Base-by-base conservation (phyloP, 2,113 vertebrate genomes). In the Esox niger region DNA sequence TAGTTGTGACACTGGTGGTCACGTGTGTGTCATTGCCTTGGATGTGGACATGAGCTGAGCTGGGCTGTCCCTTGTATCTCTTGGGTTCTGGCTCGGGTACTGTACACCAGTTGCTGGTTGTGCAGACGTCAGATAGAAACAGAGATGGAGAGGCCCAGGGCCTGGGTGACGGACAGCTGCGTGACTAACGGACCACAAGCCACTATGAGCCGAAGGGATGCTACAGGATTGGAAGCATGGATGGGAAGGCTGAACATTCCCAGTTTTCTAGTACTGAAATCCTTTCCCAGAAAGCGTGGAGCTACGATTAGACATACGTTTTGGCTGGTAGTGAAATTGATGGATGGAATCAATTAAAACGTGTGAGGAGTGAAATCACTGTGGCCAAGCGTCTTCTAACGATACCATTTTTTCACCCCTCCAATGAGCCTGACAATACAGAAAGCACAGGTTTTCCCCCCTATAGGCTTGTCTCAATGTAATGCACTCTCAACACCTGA, bases 401-500 rank as follows among this genome's bases (percentile, higher is more conserved):
- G 64, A 52, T 73, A 56, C 54, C 46, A 67, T 49, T 23, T n/a
- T 56, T 38, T 43, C 26, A 57, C 52, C 59, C 59, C 69, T 64
- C 23, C 56, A 30, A 35, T 62, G 67, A 46, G 43, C 46, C 21
- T 55, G 27, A 61, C 73, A 70, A 21, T 43, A 58, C 47, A 10
- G 26, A 74, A 59, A 61, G 67, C 61, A 32, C 17, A 26, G 23
- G 58, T 76, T 67, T 69, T 70, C n/a, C n/a, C n/a, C n/a, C 21
- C 56, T 38, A 17, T 58, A 69, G 64, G 68, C 70, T 74, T 70
- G 29, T 71, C 38, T 68, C 70, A 74, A 52, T 79, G 67, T 84
- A 79, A 83, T 84, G 81, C 66, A 66, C 73, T 74, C 65, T 63
- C 57, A 33, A 72, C 58, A 58, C 68, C 75, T 80, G 62, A 80